Conservation (phyloP, 2,888 invertebrate genomes). For the Dermolepida albohirtum region DNA sequence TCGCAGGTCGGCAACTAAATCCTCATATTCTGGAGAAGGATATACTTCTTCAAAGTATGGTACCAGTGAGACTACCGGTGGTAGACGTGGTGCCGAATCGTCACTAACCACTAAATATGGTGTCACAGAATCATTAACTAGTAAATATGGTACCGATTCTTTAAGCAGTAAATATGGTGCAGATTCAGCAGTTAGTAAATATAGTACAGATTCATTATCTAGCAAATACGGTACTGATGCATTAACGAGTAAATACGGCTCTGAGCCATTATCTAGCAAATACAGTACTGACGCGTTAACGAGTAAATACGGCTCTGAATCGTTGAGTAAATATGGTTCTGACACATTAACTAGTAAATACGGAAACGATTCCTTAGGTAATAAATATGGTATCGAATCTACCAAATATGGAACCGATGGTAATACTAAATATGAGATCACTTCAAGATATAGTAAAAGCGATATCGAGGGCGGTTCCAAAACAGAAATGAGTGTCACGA, state of each 20-base stretch:
- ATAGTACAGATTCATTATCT: slow-evolving; percentile 23
- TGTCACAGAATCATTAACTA: slow-evolving; percentile 21
- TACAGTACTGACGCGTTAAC: slow-evolving; percentile 50
- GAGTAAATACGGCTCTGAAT: slow-evolving; percentile 43
- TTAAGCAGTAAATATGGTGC: slow-evolving; percentile 1
- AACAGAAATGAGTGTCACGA: slow-evolving; percentile 40
- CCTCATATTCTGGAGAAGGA: slow-evolving; percentile 51
- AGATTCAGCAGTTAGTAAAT: slow-evolving; percentile 2
- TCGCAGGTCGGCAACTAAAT: slow-evolving; percentile 55
- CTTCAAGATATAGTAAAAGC: slow-evolving; percentile 42
- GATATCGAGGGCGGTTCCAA: slow-evolving; percentile 42
- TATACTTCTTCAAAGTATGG: slow-evolving; percentile 34
- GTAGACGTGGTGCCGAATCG: slow-evolving; percentile 33
- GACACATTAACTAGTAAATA: slow-evolving; percentile 36
- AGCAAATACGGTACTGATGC: slow-evolving; percentile 50
- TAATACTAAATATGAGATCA: slow-evolving; percentile 43
- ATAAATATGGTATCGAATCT: slow-evolving; percentile 33
- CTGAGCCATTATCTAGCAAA: slow-evolving; percentile 48
- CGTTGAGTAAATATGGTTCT: slow-evolving; percentile 45
- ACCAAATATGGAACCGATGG: slow-evolving; percentile 44
- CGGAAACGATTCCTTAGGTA: slow-evolving; percentile 25
- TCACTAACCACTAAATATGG: slow-evolving; percentile 14
- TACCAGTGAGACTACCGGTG: slow-evolving; percentile 10
- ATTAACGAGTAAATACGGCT: slow-evolving; percentile 47
- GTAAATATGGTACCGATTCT: slow-evolving; percentile 35